These are phyloP conservation scores for Butorides virescens DNA, from an alignment of 2,113 vertebrate genomes.

Conservation along the genomic window DNA sequence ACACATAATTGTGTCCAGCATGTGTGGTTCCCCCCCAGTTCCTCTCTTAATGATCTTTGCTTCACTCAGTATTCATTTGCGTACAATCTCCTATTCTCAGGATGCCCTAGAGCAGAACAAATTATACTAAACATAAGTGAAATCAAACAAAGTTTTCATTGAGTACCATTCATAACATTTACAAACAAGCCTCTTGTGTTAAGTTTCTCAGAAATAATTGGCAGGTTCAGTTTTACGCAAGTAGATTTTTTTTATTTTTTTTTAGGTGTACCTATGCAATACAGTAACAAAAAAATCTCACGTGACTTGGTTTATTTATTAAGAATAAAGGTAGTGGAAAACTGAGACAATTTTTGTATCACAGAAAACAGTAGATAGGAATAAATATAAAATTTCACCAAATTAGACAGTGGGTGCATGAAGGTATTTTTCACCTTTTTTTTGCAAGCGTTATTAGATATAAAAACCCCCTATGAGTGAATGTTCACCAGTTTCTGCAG, in stretches of 20 bases:
- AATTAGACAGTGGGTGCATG: neutral
- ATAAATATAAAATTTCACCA: neutral
- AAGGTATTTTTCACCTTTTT: neutral
- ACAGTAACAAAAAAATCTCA: neutral
- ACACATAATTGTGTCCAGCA: conserved; percentile 65
- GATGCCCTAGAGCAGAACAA: conserved; percentile 72
- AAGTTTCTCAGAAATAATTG: conserved; percentile 56
- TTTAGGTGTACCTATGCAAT: neutral
- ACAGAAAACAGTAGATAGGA: neutral
- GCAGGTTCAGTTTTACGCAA: conserved; percentile 27
- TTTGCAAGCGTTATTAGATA: neutral
- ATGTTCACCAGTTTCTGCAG: neutral
- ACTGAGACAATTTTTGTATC: neutral
- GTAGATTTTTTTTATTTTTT: neutral
- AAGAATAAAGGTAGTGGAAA: neutral
- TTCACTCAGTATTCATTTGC: conserved; percentile 69
- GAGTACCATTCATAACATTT: conserved; percentile 66
- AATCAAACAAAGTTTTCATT: conserved; percentile 70
- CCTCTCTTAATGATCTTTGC: conserved; percentile 71
- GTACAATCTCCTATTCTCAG: conserved; percentile 67
- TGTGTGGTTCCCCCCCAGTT: conserved; percentile 70
- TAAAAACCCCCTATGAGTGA: neutral
- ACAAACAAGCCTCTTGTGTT: conserved; percentile 62
- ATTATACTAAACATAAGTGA: conserved; percentile 69
- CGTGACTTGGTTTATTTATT: neutral